A percentile compares a stretch with the other conserved stretches of the same genome.
phyloP scores from a whole-genome alignment of 2,888 invertebrate species.

The Pycnomerus fuliginosus region DNA sequence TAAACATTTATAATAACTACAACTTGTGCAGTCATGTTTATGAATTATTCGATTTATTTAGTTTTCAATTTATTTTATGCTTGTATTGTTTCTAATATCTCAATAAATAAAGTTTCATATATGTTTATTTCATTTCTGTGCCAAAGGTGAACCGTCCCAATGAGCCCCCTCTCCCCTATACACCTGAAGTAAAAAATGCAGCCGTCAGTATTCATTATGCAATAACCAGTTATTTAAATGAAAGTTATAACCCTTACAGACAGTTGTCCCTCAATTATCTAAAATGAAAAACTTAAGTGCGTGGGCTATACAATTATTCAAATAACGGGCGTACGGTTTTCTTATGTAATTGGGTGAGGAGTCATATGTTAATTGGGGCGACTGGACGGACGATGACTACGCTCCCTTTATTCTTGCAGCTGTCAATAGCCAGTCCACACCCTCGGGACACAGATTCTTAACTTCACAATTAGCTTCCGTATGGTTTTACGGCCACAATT shows the following conservation, averaged over 20 bases:
- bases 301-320: conserved; percentile 41
- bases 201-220: conserved; percentile 11
- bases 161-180: too few relatives aligned
- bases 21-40: too few relatives aligned
- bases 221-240: conserved; percentile 7
- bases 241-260: conserved; percentile 15
- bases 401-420: conserved; percentile 26
- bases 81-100: too few relatives aligned
- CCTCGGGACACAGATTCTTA: conserved; percentile 27
- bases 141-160: too few relatives aligned
- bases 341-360: conserved; percentile 33
- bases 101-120: too few relatives aligned
- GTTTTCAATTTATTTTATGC: too few relatives aligned
- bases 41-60: too few relatives aligned
- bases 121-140: too few relatives aligned
- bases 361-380: conserved; percentile 43
- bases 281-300: conserved; percentile 22
- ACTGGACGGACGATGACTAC: conserved; percentile 30
- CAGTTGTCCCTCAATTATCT: conserved; percentile 17
- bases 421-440: conserved; percentile 20
- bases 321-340: conserved; percentile 34
- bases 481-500: conserved; percentile 10
- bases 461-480: conserved; percentile 22
- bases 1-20: too few relatives aligned
- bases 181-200: too few relatives aligned